Evolutionary conservation across 2,888 invertebrate genomes (phyloP).

Genomic region (Timandra comae): DNA sequence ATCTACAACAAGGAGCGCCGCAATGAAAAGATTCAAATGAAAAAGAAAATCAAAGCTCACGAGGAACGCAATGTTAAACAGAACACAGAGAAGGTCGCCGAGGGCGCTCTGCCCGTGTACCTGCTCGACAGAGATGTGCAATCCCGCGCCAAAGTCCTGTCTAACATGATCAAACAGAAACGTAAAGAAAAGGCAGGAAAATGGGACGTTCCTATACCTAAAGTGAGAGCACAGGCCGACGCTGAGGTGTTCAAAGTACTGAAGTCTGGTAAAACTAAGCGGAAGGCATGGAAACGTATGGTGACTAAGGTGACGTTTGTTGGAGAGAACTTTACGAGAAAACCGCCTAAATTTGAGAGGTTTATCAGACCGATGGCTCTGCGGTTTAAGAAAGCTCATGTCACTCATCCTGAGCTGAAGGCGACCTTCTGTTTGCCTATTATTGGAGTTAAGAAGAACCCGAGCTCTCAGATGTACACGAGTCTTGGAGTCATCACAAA

Average conservation of each 20-base stretch:
- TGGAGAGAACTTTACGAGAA: conserved; percentile 98
- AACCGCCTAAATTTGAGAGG: conserved; percentile 99
- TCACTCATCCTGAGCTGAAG: conserved; percentile 99
- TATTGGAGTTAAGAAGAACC: conserved; percentile 99
- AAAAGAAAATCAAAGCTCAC: conserved; percentile 98
- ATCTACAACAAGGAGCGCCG: conserved; percentile 97
- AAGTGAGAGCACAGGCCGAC: conserved; percentile 97
- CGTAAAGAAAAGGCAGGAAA: conserved; percentile 99
- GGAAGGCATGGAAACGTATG: conserved; percentile 99
- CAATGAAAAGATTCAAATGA: conserved; percentile 99
- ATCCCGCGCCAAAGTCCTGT: conserved; percentile 94
- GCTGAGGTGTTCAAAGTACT: conserved; percentile 97
- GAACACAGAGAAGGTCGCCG: conserved; percentile 88
- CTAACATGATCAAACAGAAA: conserved; percentile 99
- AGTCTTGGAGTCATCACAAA: conserved; percentile 98
- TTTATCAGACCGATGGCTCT: conserved; percentile 99
- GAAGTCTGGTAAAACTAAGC: conserved; percentile 91
- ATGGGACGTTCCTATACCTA: conserved; percentile 99
- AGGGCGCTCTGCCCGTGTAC: conserved; percentile 96
- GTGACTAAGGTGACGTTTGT: conserved; percentile 99
- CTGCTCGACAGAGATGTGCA: conserved; percentile 98
- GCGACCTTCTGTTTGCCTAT: conserved; percentile 98
- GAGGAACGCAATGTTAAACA: conserved; percentile 95
- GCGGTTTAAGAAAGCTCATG: conserved; percentile 97
- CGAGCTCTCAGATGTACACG: conserved; percentile 97